phyloP scores from a whole-genome alignment of 2,113 vertebrate genomes.

The Elaphurus davidianus region DNA sequence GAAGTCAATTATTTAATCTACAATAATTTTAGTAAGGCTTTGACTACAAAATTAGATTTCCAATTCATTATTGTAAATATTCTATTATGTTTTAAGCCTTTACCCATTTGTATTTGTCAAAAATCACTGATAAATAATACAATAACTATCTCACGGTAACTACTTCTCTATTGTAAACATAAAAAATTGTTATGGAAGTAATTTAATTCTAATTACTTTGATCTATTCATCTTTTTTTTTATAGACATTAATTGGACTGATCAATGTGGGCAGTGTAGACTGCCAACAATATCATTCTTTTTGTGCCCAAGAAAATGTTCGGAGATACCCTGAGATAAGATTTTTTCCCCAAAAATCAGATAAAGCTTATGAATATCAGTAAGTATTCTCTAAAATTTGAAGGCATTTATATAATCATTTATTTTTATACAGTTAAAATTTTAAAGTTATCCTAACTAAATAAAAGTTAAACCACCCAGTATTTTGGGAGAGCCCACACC shows the following conservation, averaged over 20 bases:
- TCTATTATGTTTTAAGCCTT: neutral
- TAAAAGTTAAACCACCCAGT: neutral
- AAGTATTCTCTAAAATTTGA: conserved; percentile 72
- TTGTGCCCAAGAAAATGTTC: conserved; percentile 90
- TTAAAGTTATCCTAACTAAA: neutral
- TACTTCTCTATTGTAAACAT: conserved; percentile 1
- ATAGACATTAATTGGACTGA: conserved; percentile 87
- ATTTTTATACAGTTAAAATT: conserved; percentile 4
- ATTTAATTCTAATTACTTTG: conserved; percentile 22
- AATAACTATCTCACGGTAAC: too few species aligned
- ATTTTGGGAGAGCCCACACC: neutral
- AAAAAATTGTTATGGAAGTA: neutral
- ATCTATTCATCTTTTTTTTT: conserved; percentile 11
- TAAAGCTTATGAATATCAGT: conserved; percentile 86
- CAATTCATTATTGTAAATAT: neutral
- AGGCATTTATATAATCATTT: neutral
- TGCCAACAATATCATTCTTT: conserved; percentile 93
- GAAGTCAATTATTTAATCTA: neutral
- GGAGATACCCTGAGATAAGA: conserved; percentile 94
- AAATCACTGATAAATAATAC: too few species aligned
- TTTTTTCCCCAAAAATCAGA: conserved; percentile 86
- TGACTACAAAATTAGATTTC: neutral
- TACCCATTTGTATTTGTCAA: too few species aligned
- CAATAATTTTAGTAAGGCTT: neutral
- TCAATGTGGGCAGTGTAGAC: conserved; percentile 92